Conservation (phyloP, 1,140 invertebrate species). For the Belonocnema kinseyi region DNA sequence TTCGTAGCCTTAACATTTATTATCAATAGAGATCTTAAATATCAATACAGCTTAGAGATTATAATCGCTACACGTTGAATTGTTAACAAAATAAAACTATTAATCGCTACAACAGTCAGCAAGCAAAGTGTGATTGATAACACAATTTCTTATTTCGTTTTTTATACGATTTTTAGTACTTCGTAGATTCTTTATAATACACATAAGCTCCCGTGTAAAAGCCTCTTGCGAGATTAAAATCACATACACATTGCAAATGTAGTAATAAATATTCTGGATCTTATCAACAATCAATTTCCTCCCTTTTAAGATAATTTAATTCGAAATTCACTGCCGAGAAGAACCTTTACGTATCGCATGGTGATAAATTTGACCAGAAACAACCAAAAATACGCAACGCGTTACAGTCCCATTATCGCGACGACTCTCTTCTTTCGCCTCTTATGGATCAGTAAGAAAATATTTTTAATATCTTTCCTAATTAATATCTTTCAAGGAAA, state of each 20-base stretch:
- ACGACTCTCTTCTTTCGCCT: background rate
- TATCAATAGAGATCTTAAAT: constrained; percentile 51
- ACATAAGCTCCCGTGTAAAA: constrained; percentile 29
- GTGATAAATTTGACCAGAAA: background rate
- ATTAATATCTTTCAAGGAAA: background rate
- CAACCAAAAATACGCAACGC: background rate
- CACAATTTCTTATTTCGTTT: constrained; percentile 48
- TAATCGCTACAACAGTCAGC: constrained; percentile 72
- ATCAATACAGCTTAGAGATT: constrained; percentile 52
- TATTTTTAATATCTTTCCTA: background rate
- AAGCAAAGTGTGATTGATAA: constrained; percentile 68
- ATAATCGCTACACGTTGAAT: constrained; percentile 45
- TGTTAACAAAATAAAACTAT: constrained; percentile 74
- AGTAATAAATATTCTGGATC: background rate
- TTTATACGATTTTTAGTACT: background rate
- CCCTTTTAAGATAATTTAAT: background rate
- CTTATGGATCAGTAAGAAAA: background rate
- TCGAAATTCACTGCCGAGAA: background rate
- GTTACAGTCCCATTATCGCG: background rate
- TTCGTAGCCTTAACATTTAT: constrained; percentile 41
- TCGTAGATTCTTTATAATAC: constrained; percentile 12
- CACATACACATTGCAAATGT: background rate
- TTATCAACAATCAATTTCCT: background rate
- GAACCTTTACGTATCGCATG: no score
- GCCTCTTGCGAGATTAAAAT: constrained; percentile 17